Percentiles rank a stretch among this genome's conserved stretches.
These are phyloP conservation scores for Drosophila yakuba DNA, from an alignment of 1,140 invertebrate genomes.

Conservation along the genomic window DNA sequence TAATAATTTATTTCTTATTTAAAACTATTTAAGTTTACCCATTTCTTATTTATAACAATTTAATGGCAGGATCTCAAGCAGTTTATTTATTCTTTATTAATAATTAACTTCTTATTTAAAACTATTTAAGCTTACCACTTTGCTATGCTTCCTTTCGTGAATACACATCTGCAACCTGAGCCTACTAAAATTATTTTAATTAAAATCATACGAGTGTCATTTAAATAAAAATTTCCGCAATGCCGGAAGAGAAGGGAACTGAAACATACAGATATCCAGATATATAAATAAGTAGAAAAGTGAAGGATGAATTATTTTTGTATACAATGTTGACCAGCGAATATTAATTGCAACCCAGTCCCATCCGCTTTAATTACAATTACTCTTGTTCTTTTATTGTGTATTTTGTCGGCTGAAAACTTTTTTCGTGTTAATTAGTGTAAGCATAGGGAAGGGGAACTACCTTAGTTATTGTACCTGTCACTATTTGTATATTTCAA, in stretches of 20 bases:
- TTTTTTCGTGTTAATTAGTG: constrained; percentile 53
- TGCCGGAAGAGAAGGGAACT: not conserved
- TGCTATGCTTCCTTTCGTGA: not conserved
- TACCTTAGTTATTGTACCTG: constrained; percentile 2
- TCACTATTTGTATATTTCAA: constrained; percentile 22
- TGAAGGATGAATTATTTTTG: constrained; percentile 38
- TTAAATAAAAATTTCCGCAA: constrained; percentile 18
- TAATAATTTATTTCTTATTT: too few species aligned
- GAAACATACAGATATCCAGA: not conserved
- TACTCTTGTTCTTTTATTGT: constrained; percentile 14
- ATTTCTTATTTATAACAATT: too few species aligned
- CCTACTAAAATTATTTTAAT: constrained; percentile 27
- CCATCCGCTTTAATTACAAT: constrained; percentile 41
- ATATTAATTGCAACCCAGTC: constrained; percentile 33
- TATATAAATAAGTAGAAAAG: not conserved
- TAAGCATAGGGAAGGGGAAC: constrained; percentile 8
- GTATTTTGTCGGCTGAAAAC: constrained; percentile 15
- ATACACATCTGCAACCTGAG: constrained; percentile 5
- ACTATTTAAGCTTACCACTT: too few species aligned
- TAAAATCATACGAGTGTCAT: constrained; percentile 24
- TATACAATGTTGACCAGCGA: constrained; percentile 35
- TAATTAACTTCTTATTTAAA: too few species aligned
- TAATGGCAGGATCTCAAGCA: too few species aligned
- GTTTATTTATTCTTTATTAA: too few species aligned
- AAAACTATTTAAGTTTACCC: too few species aligned